Conservation (phyloP, 2,113 vertebrate species). For the Forbesichthys papilliferus region DNA sequence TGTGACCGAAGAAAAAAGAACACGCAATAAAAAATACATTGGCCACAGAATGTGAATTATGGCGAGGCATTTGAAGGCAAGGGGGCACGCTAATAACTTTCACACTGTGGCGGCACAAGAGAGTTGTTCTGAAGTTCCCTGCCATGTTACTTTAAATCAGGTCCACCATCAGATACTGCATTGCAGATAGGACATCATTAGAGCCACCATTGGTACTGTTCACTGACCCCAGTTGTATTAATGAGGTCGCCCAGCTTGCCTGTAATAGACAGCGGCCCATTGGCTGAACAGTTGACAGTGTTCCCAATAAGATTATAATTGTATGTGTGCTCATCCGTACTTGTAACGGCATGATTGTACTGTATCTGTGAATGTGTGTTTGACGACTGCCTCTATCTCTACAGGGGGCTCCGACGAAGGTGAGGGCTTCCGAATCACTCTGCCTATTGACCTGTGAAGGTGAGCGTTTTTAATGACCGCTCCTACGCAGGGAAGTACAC, state of each 20-base stretch:
- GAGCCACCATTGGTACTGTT: constrained; percentile 51
- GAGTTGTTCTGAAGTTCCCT: constrained; percentile 37
- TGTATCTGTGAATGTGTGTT: constrained; percentile 11
- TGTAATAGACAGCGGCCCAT: constrained; percentile 38
- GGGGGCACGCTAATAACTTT: constrained; percentile 28
- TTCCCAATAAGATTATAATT: constrained; percentile 25
- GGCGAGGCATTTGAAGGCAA: constrained; percentile 29
- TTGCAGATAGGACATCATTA: constrained; percentile 65
- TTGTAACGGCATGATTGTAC: constrained; percentile 22
- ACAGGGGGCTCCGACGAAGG: neutral
- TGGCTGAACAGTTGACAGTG: constrained; percentile 20
- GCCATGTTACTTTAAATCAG: constrained; percentile 59
- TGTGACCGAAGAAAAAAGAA: constrained; percentile 19
- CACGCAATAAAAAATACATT: constrained; percentile 42
- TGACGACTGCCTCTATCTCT: neutral
- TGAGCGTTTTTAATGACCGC: constrained; percentile 65
- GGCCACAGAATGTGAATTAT: constrained; percentile 52
- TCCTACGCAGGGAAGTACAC: constrained; percentile 53
- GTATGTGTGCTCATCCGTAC: neutral
- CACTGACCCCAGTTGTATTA: constrained; percentile 60
- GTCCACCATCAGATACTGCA: constrained; percentile 60
- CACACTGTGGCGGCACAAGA: constrained; percentile 16
- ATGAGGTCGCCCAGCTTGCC: constrained; percentile 60
- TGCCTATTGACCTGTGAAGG: constrained; percentile 70
- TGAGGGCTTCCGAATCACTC: constrained; percentile 41